phyloP scores from a whole-genome alignment of 1,140 invertebrate species.

The Drosophila kikkawai region DNA sequence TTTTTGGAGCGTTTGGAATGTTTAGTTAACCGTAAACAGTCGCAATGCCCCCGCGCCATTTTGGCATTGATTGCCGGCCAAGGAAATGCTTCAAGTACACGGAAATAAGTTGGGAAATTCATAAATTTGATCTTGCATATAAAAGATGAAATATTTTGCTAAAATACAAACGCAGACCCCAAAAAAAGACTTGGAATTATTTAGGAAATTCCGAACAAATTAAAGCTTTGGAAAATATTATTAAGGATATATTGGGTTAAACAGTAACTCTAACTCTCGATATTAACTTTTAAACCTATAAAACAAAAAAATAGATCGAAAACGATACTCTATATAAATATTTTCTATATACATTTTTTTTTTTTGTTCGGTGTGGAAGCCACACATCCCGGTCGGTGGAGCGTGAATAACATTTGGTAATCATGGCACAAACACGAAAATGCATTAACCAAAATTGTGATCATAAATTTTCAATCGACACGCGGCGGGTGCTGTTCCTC shows the following conservation, averaged over 20 bases:
- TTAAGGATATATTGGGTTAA: no score
- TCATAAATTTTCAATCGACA: constrained; percentile 84
- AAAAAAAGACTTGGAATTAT: no score
- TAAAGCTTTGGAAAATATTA: no score
- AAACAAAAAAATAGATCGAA: neutral
- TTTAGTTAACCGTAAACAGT: constrained; percentile 79
- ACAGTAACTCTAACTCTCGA: no score
- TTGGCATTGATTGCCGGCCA: constrained; percentile 77
- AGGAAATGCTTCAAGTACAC: constrained; percentile 22
- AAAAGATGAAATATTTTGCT: no score
- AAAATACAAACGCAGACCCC: neutral
- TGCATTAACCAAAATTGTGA: constrained; percentile 84
- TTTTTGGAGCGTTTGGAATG: constrained; percentile 76
- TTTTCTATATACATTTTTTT: no score
- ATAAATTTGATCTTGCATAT: no score
- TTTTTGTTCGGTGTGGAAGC: constrained; percentile 4
- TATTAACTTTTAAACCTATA: neutral
- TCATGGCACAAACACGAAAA: constrained; percentile 83
- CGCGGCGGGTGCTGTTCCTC: constrained; percentile 77
- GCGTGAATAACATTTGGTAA: constrained; percentile 84
- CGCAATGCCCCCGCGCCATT: constrained; percentile 70
- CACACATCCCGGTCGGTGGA: constrained; percentile 65
- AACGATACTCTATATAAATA: neutral
- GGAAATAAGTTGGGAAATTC: neutral
- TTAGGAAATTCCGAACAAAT: no score